A percentile compares a stretch with the other conserved stretches of the same genome.
Conservation (phyloP, 37 sponge, comb jelly and placozoan species). For the Aphrocallistes beatrix region DNA sequence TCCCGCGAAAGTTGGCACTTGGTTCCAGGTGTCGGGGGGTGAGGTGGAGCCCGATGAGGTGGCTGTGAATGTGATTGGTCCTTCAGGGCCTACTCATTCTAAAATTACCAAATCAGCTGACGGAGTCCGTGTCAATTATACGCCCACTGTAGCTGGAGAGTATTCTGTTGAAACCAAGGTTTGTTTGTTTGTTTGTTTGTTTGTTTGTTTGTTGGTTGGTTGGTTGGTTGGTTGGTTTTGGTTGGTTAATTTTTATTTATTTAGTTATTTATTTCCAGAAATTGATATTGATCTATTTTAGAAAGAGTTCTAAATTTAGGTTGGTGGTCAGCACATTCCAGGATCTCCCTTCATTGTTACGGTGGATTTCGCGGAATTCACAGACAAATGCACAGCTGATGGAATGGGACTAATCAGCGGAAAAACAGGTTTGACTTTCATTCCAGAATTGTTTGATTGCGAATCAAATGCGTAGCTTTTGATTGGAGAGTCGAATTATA, state of each 20-base stretch:
- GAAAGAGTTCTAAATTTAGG: constrained; percentile 25
- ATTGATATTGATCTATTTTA: not conserved
- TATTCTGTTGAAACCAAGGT: constrained; percentile 32
- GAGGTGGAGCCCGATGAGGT: not conserved
- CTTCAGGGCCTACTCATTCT: not conserved
- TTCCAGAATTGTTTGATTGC: no score
- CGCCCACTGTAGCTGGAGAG: constrained; percentile 58
- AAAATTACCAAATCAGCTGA: not conserved
- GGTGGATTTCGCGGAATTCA: constrained; percentile 61
- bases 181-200: not conserved
- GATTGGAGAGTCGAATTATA: no score
- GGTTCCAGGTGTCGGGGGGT: not conserved
- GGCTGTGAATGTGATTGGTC: not conserved
- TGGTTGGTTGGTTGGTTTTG: not conserved
- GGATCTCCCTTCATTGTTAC: constrained; percentile 58
- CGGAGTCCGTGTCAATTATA: constrained; percentile 51
- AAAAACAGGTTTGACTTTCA: constrained; percentile 34
- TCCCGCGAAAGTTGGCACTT: not conserved
- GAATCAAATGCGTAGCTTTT: no score
- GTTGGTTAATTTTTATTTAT: not conserved
- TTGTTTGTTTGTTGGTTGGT: not conserved
- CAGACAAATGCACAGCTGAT: constrained; percentile 60
- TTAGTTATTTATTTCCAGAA: not conserved
- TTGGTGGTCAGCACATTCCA: constrained; percentile 50
- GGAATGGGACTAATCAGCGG: constrained; percentile 60